Base-by-base conservation (phyloP, 2,888 invertebrate genomes). In the Epinotia ramella region DNA sequence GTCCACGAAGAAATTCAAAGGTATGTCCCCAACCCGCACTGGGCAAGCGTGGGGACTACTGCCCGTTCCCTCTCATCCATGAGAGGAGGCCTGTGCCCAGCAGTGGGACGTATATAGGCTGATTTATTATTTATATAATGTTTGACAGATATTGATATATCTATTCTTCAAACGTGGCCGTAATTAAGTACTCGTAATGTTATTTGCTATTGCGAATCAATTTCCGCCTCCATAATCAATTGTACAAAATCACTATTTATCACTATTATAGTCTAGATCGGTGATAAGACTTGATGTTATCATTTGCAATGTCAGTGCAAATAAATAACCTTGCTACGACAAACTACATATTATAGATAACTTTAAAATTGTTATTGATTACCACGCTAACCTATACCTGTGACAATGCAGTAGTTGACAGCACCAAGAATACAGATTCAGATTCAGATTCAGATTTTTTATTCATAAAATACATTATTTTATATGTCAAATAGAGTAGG, bases 231-330 rank as follows among this genome's bases (percentile, higher is more conserved):
- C 56, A 12, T 12, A 12, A 60, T 60, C 60, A 28, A 6, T 60
- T 1, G 24, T 12, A 67, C 28, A 33, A 56, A 20, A 53, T 18
- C 44, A 64, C 64, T 56, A 67, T 67, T 67, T 18, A 56, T 67
- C 67, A 67, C 33, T 33, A 56, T 67, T 65, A 64, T 28, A 64
- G 24, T 67, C 56, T 40, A 67, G 67, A 67, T 67, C 67, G 13
- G n/a, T 33, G 66, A 66, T 66, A 66, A 56, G 13, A 13, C 60
- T 3, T 7, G 56, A 56, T 53, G 24, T 56, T 67, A 67, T 67
- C 67, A 33, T 56, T 56, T 56, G 33, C 56, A 67, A 33, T 67
- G 67, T 56, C 53, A 56, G 12, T 28, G 2, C 33, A 11, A 66
- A 56, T 56, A 11, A 66, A 56, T 56, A 67, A 33, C 67, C 67